Conservation (phyloP, 1,140 invertebrate genomes). For the Cotesia chilonis region DNA sequence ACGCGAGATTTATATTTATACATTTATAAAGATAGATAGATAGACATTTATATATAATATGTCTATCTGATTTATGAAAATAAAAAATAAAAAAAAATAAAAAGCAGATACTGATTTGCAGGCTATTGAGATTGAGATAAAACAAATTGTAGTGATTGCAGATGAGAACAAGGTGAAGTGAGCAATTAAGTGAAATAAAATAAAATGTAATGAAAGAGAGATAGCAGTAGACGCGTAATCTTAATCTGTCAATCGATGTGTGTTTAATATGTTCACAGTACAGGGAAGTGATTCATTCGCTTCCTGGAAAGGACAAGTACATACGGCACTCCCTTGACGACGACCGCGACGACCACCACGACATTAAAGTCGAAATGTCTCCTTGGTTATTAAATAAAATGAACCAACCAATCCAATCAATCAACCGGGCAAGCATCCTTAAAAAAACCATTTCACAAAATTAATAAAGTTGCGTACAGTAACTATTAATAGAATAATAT, state of each 20-base stretch:
- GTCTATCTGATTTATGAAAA: too few relatives aligned
- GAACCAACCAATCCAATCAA: too few relatives aligned
- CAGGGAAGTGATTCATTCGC: slow-evolving; percentile 47
- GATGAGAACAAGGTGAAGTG: not conserved
- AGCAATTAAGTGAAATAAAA: not conserved
- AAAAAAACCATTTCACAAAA: not conserved
- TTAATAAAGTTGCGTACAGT: not conserved
- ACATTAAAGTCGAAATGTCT: not conserved
- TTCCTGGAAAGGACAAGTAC: slow-evolving; percentile 43
- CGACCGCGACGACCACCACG: slow-evolving; percentile 9
- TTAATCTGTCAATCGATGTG: slow-evolving; percentile 34
- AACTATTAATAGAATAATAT: not conserved
- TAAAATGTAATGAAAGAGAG: slow-evolving; percentile 17
- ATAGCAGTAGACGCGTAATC: slow-evolving; percentile 27
- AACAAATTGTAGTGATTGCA: not conserved
- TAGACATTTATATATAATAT: too few relatives aligned
- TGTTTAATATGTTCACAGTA: slow-evolving; percentile 1
- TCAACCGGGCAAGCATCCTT: not conserved
- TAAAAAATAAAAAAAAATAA: too few relatives aligned
- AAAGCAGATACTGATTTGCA: too few relatives aligned
- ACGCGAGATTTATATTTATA: slow-evolving; percentile 7
- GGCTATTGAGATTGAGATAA: not conserved
- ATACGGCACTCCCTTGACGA: slow-evolving; percentile 35
- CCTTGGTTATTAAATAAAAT: too few relatives aligned
- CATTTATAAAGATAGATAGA: too few relatives aligned